Percentiles rank a stretch among this genome's conserved stretches.
These are phyloP conservation scores for Origma solitaria DNA, from an alignment of 2,113 vertebrate genomes.

Conservation along the genomic window DNA sequence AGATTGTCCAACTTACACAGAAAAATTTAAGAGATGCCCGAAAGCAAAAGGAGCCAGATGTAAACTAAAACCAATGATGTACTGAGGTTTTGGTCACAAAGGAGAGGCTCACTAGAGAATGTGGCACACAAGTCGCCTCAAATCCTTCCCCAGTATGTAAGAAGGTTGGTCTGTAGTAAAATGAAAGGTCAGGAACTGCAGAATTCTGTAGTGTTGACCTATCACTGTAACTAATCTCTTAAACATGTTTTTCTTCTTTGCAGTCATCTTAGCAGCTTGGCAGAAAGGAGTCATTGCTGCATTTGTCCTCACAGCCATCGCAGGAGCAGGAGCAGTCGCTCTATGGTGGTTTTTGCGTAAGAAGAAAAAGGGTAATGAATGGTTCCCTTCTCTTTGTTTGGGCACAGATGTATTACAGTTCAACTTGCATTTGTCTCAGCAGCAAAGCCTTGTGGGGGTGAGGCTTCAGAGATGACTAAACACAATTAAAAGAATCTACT, in stretches of 20 bases:
- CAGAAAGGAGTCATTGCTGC: constrained; percentile 56
- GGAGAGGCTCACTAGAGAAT: not conserved
- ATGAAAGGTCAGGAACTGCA: not conserved
- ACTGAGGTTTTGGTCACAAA: not conserved
- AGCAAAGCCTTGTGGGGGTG: not conserved
- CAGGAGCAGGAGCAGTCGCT: not conserved
- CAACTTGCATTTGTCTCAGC: not conserved
- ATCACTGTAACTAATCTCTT: not conserved
- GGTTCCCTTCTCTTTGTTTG: not conserved
- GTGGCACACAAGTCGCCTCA: not conserved
- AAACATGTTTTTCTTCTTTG: constrained; percentile 2
- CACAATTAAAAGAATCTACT: not conserved
- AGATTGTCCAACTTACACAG: not conserved
- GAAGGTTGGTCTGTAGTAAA: not conserved
- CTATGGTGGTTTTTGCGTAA: constrained; percentile 16
- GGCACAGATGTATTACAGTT: not conserved
- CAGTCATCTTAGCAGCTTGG: constrained; percentile 63
- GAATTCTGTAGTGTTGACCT: not conserved
- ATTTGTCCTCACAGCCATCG: not conserved
- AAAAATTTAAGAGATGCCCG: not conserved
- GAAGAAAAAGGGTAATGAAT: constrained; percentile 62
- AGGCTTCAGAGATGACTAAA: not conserved
- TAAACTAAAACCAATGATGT: not conserved
- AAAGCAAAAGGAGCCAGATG: not conserved
- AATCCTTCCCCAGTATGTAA: not conserved